A percentile compares a stretch with the other conserved stretches of the same genome.
Evolutionary conservation across 2,888 invertebrate genomes (phyloP).

Genomic region (Gastracanthus pulcherrimus): DNA sequence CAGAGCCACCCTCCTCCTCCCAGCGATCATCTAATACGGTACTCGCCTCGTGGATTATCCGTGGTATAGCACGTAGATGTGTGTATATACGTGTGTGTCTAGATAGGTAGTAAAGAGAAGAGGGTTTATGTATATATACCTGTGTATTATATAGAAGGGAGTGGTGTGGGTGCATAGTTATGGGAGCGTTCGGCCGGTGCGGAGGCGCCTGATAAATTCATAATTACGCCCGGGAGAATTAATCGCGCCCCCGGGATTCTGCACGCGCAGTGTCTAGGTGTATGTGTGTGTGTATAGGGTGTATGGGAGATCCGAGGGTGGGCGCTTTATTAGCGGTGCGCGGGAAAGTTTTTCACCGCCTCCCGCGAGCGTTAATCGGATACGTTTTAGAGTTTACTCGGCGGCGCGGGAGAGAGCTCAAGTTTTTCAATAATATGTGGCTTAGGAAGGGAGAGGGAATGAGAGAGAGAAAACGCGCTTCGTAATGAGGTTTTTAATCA

Average conservation of each 20-base stretch:
- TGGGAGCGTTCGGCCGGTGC: no score
- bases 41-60: neutral
- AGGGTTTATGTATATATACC: neutral
- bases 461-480: neutral
- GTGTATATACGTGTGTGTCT: neutral
- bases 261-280: neutral
- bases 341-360: neutral
- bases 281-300: no score
- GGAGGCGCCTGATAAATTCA: conserved; percentile 42
- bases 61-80: neutral
- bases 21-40: neutral
- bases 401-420: no score
- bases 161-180: neutral
- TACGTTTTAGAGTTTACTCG: neutral
- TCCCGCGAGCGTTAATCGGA: conserved; percentile 28
- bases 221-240: conserved; percentile 43
- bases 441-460: neutral
- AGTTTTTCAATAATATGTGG: conserved; percentile 43
- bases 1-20: neutral
- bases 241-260: conserved; percentile 9
- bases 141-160: neutral
- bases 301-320: no score
- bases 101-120: no score
- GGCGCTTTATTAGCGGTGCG: neutral
- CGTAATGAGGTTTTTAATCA: conserved; percentile 45